A percentile compares a stretch with the other conserved stretches of the same genome.
These are phyloP conservation scores for Lipophrys pholis DNA, from an alignment of 2,113 vertebrate genomes.

Conservation along the genomic window DNA sequence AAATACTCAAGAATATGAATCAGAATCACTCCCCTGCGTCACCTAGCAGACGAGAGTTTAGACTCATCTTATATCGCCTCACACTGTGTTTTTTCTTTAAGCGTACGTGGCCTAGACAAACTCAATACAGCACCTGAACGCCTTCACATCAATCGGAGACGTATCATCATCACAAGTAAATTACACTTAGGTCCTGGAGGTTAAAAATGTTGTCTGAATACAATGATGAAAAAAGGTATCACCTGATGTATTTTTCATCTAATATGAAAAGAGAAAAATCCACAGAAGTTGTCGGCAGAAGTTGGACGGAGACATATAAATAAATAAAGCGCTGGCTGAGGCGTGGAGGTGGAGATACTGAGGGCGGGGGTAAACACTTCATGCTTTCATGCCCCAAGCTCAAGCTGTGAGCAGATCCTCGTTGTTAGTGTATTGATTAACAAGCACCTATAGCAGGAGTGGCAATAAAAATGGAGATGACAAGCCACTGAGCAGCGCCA, in stretches of 20 bases:
- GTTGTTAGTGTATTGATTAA: slow-evolving; percentile 70
- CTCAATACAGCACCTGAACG: background rate
- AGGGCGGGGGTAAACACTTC: slow-evolving; percentile 54
- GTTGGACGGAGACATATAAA: background rate
- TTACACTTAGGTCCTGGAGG: background rate
- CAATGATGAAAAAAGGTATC: background rate
- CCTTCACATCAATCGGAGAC: slow-evolving; percentile 3
- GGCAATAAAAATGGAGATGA: slow-evolving; percentile 68
- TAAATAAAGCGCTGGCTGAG: slow-evolving; percentile 6
- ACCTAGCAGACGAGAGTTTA: slow-evolving; percentile 1
- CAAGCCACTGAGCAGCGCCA: slow-evolving; percentile 59
- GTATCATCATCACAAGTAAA: background rate
- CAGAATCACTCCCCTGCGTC: slow-evolving; percentile 27
- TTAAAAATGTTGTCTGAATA: slow-evolving; percentile 12
- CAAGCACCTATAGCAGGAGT: slow-evolving; percentile 46
- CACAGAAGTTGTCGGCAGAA: background rate
- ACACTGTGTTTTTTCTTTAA: slow-evolving; percentile 14
- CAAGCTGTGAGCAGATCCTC: slow-evolving; percentile 35
- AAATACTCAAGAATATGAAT: slow-evolving; percentile 60
- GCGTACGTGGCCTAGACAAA: slow-evolving; percentile 2
- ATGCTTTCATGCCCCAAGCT: slow-evolving; percentile 52
- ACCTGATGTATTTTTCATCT: background rate
- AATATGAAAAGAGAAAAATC: background rate
- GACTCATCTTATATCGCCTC: slow-evolving; percentile 11
- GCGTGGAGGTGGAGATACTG: slow-evolving; percentile 25